Percentiles rank a stretch among this genome's conserved stretches.
Evolutionary conservation across 1,140 invertebrate genomes (phyloP).

Genomic region (Maconellicoccus hirsutus): DNA sequence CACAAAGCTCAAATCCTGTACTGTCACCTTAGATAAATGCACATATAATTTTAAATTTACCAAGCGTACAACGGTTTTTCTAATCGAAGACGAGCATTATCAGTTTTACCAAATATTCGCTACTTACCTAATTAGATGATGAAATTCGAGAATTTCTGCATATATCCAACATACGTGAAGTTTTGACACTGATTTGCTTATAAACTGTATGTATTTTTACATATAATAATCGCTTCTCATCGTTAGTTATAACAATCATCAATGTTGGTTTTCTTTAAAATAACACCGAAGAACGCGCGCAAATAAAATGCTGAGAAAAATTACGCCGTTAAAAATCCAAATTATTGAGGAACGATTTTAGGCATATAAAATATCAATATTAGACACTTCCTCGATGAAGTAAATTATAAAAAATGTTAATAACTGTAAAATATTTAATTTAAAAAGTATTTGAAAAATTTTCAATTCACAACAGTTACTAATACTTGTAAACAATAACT

Average conservation of each 20-base stretch:
- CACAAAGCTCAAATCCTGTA: background rate
- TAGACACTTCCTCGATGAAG: background rate
- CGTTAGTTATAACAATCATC: background rate
- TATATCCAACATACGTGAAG: too few relatives aligned
- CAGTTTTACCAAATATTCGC: background rate
- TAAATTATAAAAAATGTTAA: background rate
- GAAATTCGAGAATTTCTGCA: too few relatives aligned
- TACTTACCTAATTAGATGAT: background rate
- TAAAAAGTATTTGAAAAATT: background rate
- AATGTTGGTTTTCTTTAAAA: background rate
- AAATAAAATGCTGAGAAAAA: background rate
- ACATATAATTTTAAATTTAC: too few relatives aligned
- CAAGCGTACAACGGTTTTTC: too few relatives aligned
- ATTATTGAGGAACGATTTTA: background rate
- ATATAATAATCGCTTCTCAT: background rate
- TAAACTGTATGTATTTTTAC: background rate
- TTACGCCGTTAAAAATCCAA: background rate
- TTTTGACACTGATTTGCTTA: background rate
- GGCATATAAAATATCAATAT: background rate
- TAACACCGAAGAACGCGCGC: slow-evolving; percentile 1
- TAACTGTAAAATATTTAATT: background rate
- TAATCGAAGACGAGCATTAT: too few relatives aligned
- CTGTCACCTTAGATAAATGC: too few relatives aligned
- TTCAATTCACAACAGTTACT: background rate
- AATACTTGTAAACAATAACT: background rate